Evolutionary conservation across 2,113 vertebrate genomes (phyloP).

Genomic region (Saguinus midas): DNA sequence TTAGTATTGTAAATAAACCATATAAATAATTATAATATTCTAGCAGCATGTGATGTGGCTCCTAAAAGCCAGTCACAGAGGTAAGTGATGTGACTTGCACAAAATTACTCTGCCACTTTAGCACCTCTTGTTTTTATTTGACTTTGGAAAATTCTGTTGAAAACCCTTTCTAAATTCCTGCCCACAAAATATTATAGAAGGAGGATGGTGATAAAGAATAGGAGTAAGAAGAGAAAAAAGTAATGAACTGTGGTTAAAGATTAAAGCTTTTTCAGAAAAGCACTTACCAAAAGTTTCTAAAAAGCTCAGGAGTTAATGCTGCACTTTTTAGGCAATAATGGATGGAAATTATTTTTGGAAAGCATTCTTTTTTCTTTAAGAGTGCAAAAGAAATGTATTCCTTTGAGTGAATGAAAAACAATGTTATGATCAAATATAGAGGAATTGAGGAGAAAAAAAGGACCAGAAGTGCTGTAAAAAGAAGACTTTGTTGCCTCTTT

Average conservation of each 20-base stretch:
- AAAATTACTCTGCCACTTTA: background rate
- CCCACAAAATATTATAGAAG: background rate
- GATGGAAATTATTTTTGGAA: background rate
- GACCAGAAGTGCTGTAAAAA: background rate
- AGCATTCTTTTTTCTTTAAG: background rate
- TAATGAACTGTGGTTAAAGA: constrained; percentile 21
- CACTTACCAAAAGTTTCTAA: background rate
- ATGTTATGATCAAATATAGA: background rate
- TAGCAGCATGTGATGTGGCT: background rate
- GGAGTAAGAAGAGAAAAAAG: background rate
- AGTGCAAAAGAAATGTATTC: background rate
- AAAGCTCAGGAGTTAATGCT: background rate
- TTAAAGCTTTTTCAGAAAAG: background rate
- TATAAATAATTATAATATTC: background rate
- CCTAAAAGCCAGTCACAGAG: background rate
- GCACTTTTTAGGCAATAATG: background rate
- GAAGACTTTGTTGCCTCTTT: background rate
- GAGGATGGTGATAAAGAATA: background rate
- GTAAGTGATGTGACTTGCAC: background rate
- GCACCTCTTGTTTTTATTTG: background rate
- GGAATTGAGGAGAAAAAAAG: background rate
- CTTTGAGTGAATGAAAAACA: background rate
- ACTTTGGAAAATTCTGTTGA: constrained; percentile 1
- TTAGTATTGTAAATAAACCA: background rate
- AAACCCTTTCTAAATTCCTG: background rate